phyloP scores from a whole-genome alignment of 2,113 vertebrate genomes.

The Nibea coibor region DNA sequence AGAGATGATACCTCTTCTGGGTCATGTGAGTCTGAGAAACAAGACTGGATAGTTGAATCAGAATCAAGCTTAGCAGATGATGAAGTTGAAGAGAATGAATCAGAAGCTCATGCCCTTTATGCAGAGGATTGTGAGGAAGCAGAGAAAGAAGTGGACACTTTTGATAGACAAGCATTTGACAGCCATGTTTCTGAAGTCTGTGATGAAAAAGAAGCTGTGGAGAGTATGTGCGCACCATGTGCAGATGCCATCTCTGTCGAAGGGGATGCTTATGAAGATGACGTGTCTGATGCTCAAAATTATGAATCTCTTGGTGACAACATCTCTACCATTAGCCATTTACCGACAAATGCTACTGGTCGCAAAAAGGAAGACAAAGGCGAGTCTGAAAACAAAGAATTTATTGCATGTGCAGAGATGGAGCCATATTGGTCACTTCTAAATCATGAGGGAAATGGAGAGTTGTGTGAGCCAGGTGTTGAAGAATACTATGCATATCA shows the following conservation, averaged over 20 bases:
- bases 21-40: slow-evolving; percentile 40
- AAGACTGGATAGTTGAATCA: slow-evolving; percentile 40
- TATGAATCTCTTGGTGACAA: background rate
- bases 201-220: slow-evolving; percentile 40
- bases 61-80: slow-evolving; percentile 33
- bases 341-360: background rate
- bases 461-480: slow-evolving; percentile 36
- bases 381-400: slow-evolving; percentile 10
- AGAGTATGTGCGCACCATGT: slow-evolving; percentile 61
- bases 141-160: slow-evolving; percentile 25
- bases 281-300: slow-evolving; percentile 4
- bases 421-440: slow-evolving; percentile 69
- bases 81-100: slow-evolving; percentile 43
- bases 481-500: slow-evolving; percentile 74
- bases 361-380: slow-evolving; percentile 10
- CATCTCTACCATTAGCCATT: background rate
- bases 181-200: slow-evolving; percentile 15
- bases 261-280: slow-evolving; percentile 66
- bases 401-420: slow-evolving; percentile 61
- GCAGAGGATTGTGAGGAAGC: slow-evolving; percentile 23
- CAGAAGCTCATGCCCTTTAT: background rate
- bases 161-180: slow-evolving; percentile 47
- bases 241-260: slow-evolving; percentile 69
- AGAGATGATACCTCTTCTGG: slow-evolving; percentile 22
- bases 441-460: slow-evolving; percentile 16